Evolutionary conservation across 2,797 vertebrate genomes (phyloP).

Genomic region (Sciurus carolinensis): DNA sequence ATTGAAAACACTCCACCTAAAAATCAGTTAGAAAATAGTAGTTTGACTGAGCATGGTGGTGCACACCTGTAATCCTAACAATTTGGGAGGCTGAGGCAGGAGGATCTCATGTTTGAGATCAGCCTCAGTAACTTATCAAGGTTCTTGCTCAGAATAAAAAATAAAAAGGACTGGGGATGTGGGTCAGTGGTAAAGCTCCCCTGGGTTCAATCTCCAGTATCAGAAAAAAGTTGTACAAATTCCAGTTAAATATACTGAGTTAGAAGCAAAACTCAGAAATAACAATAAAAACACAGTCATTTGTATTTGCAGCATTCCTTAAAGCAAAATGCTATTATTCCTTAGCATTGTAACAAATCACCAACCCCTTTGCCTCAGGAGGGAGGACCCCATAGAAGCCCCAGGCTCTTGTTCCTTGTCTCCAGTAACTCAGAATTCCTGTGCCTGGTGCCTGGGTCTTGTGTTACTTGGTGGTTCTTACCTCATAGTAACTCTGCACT

Average conservation of each 20-base stretch:
- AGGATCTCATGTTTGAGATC: too few relatives aligned
- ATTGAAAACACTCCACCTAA: background rate
- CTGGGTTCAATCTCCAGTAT: too few relatives aligned
- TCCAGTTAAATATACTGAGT: background rate
- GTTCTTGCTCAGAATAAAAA: too few relatives aligned
- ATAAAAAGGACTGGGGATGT: too few relatives aligned
- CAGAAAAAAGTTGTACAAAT: too few relatives aligned
- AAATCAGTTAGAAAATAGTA: background rate
- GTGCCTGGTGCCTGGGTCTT: too few relatives aligned
- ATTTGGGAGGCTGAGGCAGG: too few relatives aligned
- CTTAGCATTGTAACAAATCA: background rate
- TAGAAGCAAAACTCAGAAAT: background rate
- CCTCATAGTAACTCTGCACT: constrained; percentile 99
- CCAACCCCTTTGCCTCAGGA: background rate
- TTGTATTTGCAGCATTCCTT: too few relatives aligned
- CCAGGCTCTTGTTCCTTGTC: background rate
- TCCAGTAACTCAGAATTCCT: background rate
- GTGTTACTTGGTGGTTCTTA: constrained; percentile 84
- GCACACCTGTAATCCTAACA: too few relatives aligned
- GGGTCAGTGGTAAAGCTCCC: too few relatives aligned
- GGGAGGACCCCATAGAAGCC: background rate
- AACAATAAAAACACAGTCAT: too few relatives aligned
- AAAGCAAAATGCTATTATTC: background rate
- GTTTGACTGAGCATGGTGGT: background rate
- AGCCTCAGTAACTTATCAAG: too few relatives aligned